phyloP scores from a whole-genome alignment of 2,888 invertebrate species.

The Meganola albula region DNA sequence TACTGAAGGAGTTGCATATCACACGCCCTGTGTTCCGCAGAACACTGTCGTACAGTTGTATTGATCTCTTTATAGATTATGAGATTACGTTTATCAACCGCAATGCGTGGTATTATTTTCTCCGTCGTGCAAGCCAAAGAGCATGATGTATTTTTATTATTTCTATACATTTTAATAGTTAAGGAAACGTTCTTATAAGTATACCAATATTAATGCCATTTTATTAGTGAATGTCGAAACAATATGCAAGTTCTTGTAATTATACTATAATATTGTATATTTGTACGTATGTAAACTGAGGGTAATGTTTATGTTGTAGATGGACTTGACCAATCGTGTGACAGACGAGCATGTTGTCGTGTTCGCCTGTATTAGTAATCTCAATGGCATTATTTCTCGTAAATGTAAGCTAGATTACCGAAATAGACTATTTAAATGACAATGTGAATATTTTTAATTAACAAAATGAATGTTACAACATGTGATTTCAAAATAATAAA shows the following conservation, averaged over 20 bases:
- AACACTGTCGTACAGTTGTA: conserved; percentile 51
- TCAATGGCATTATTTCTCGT: conserved; percentile 76
- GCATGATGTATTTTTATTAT: conserved; percentile 75
- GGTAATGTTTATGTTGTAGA: conserved; percentile 62
- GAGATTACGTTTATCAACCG: conserved; percentile 52
- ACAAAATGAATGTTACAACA: conserved; percentile 80
- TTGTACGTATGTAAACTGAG: conserved; percentile 73
- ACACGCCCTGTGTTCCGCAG: conserved; percentile 40
- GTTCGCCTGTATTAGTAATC: conserved; percentile 56
- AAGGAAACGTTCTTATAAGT: conserved; percentile 65
- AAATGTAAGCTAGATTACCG: conserved; percentile 76
- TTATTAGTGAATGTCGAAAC: conserved; percentile 68
- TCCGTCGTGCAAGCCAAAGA: conserved; percentile 78
- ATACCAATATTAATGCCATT: conserved; percentile 74
- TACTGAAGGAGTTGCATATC: conserved; percentile 62
- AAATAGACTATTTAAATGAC: conserved; percentile 80
- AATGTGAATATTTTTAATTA: conserved; percentile 83
- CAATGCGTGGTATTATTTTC: conserved; percentile 54
- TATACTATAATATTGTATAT: conserved; percentile 74
- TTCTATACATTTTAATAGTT: conserved; percentile 65
- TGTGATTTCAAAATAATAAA: conserved; percentile 81
- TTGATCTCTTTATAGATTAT: conserved; percentile 68
- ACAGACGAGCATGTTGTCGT: conserved; percentile 47
- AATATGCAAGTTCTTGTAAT: conserved; percentile 64
- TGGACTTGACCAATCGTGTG: conserved; percentile 74